A percentile compares a stretch with the other conserved stretches of the same genome.
Conservation (phyloP, 2,797 vertebrate species). For the Eulemur mongoz region DNA sequence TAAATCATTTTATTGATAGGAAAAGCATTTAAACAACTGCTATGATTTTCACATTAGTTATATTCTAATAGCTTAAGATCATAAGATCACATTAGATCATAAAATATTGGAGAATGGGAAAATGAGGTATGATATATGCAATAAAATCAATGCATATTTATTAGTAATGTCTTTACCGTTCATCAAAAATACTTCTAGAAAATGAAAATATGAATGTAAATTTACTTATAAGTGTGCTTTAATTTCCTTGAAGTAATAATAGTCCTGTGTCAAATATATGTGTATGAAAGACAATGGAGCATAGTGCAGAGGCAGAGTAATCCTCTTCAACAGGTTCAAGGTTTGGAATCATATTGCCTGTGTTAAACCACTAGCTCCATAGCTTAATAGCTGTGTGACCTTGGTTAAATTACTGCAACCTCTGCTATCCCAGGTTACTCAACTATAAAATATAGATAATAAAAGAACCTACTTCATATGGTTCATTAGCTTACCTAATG, state of each 20-base stretch:
- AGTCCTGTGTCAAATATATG: background rate
- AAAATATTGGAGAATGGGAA: background rate
- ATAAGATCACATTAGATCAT: background rate
- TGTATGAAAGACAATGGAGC: background rate
- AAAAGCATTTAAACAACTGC: background rate
- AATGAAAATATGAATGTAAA: background rate
- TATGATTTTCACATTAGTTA: slow-evolving; percentile 16
- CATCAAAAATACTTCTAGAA: background rate
- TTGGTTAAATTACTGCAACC: background rate
- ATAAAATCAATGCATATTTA: background rate
- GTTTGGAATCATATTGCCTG: background rate
- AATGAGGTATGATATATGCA: background rate
- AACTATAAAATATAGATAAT: background rate
- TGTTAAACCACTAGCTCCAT: background rate
- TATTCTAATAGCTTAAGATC: background rate
- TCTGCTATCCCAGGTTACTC: background rate
- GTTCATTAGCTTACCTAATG: background rate
- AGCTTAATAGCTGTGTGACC: background rate
- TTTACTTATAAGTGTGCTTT: background rate
- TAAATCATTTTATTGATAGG: background rate
- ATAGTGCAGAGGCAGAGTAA: background rate
- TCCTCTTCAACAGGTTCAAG: background rate
- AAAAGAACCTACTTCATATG: background rate
- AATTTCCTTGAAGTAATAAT: background rate
- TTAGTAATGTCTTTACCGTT: background rate